phyloP scores from a whole-genome alignment of 2,888 invertebrate species.

The Mamestra brassicae region DNA sequence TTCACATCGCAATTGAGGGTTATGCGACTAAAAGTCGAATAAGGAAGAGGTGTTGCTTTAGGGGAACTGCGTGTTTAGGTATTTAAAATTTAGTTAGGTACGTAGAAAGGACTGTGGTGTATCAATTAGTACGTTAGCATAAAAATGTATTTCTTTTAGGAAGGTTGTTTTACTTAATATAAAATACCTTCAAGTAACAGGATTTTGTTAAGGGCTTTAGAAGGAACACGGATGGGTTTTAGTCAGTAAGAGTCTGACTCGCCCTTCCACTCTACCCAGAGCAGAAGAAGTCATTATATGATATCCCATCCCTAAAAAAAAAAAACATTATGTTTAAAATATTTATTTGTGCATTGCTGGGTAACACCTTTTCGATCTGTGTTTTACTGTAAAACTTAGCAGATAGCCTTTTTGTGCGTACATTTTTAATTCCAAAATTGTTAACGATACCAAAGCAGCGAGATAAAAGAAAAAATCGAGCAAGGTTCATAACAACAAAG shows the following conservation, averaged over 20 bases:
- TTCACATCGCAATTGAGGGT: slow-evolving; percentile 46
- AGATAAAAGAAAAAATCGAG: too few species aligned
- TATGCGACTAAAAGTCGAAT: slow-evolving; percentile 46
- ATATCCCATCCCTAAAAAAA: neutral
- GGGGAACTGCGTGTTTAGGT: neutral
- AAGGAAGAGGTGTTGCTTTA: neutral
- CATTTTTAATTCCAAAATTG: too few species aligned
- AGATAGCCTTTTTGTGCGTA: too few species aligned
- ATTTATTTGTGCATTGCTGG: too few species aligned
- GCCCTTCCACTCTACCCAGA: too few species aligned
- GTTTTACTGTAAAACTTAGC: too few species aligned
- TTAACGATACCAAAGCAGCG: neutral
- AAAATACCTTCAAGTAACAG: neutral
- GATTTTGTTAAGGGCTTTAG: neutral
- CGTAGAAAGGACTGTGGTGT: neutral
- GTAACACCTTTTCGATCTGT: too few species aligned
- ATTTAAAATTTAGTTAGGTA: neutral
- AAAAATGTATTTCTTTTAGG: too few species aligned
- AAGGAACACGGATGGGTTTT: too few species aligned
- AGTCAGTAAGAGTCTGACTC: too few species aligned
- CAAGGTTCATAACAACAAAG: neutral
- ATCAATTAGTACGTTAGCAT: neutral
- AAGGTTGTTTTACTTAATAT: neutral
- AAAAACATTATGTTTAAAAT: neutral
- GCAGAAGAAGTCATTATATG: too few species aligned